Percentiles rank a stretch among this genome's conserved stretches.
These are phyloP conservation scores for Theodoxus fluviatilis DNA, from an alignment of 2,888 invertebrate species.

Conservation along the genomic window DNA sequence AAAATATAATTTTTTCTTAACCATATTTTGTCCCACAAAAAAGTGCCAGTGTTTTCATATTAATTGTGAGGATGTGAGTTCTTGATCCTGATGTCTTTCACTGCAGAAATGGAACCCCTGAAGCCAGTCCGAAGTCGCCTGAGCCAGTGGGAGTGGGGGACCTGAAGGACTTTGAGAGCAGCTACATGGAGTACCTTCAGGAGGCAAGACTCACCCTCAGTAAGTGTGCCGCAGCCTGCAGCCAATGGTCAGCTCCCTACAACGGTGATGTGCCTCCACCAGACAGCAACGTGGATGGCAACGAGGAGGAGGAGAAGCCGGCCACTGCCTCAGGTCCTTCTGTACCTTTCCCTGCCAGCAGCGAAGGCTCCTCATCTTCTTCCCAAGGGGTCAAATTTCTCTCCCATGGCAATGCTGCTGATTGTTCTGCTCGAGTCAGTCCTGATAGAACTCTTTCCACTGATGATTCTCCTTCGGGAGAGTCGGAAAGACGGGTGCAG, in stretches of 20 bases:
- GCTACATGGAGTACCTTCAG: conserved; percentile 74
- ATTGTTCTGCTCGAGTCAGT: no score
- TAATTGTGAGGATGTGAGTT: no score
- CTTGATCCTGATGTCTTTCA: no score
- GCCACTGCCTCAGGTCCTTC: not conserved
- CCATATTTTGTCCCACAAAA: no score
- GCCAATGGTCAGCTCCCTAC: conserved; percentile 81
- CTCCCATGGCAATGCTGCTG: conserved; percentile 26
- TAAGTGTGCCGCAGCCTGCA: conserved; percentile 78
- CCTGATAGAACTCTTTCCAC: no score
- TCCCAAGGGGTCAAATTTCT: conserved; percentile 22
- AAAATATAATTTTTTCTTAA: no score
- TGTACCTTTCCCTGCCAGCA: not conserved
- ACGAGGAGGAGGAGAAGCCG: not conserved
- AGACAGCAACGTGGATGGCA: conserved; percentile 30
- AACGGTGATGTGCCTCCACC: conserved; percentile 71
- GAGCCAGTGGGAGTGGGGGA: no score
- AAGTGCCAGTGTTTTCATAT: no score
- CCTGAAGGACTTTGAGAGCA: conserved; percentile 57
- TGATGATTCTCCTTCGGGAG: no score
- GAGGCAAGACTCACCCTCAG: conserved; percentile 83
- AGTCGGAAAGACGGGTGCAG: no score
- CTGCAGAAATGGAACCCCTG: no score
- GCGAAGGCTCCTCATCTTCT: not conserved
- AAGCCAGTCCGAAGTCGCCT: no score